Evolutionary conservation across 2,888 invertebrate genomes (phyloP).

Genomic region (Archaeoteleia sp.): DNA sequence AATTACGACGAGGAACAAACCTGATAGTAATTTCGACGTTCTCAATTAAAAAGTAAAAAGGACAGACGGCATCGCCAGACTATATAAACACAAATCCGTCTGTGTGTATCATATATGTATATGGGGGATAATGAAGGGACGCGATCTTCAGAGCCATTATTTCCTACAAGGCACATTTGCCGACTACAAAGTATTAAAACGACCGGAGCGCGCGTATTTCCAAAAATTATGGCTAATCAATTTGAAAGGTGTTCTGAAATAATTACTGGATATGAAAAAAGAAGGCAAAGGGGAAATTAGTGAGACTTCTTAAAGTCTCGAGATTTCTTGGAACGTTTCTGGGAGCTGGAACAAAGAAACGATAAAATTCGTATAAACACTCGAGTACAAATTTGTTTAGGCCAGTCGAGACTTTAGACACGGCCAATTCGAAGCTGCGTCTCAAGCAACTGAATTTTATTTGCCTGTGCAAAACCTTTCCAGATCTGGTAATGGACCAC

Average conservation of each 20-base stretch:
- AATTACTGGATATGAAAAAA: conserved; percentile 39
- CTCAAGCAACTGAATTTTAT: no score
- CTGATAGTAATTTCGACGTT: conserved; percentile 41
- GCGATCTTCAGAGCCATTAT: conserved; percentile 48
- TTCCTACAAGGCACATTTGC: conserved; percentile 50
- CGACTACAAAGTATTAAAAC: conserved; percentile 50
- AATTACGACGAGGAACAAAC: conserved; percentile 34
- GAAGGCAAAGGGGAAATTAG: conserved; percentile 1
- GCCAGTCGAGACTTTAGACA: no score
- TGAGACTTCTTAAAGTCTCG: neutral
- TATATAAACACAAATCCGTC: conserved; percentile 33
- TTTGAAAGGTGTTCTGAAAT: conserved; percentile 51
- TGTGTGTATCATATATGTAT: conserved; percentile 19
- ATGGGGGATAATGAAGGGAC: conserved; percentile 48
- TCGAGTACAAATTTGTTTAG: no score
- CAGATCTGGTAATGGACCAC: no score
- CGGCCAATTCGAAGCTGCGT: no score
- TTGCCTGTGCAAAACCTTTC: no score
- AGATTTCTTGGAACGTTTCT: conserved; percentile 27
- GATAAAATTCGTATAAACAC: conserved; percentile 5
- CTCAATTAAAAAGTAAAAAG: conserved; percentile 49
- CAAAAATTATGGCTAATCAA: conserved; percentile 53
- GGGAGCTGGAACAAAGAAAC: conserved; percentile 17
- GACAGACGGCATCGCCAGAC: conserved; percentile 47
- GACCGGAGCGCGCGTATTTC: conserved; percentile 45